Conservation (phyloP, 2,888 invertebrate genomes). For the Agriopis marginaria region DNA sequence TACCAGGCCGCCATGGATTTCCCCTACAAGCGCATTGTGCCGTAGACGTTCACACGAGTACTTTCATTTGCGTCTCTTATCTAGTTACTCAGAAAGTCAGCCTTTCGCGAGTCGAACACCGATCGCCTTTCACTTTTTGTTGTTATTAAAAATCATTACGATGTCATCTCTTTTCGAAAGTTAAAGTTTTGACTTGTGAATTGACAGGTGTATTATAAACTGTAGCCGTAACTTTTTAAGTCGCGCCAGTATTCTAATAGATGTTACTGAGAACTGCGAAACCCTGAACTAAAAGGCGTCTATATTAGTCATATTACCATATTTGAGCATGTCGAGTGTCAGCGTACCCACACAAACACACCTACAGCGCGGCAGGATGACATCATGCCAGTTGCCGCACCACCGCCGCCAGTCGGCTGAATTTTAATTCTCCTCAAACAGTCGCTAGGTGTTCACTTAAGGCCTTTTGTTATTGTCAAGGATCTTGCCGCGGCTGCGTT, state of each 20-base stretch:
- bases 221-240: not conserved
- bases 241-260: slow-evolving; percentile 48
- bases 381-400: slow-evolving; percentile 69
- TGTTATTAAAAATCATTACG: slow-evolving; percentile 76
- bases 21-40: slow-evolving; percentile 66
- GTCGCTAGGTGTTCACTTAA: slow-evolving; percentile 54
- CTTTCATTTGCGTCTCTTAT: slow-evolving; percentile 78
- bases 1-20: slow-evolving; percentile 58
- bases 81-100: slow-evolving; percentile 79
- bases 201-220: slow-evolving; percentile 28
- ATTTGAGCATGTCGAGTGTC: slow-evolving; percentile 67
- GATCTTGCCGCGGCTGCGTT: slow-evolving; percentile 49
- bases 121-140: slow-evolving; percentile 82
- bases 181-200: slow-evolving; percentile 53
- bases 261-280: slow-evolving; percentile 58
- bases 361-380: slow-evolving; percentile 66
- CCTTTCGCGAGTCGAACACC: slow-evolving; percentile 50
- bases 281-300: slow-evolving; percentile 70
- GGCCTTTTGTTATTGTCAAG: slow-evolving; percentile 56
- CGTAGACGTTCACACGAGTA: slow-evolving; percentile 70
- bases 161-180: slow-evolving; percentile 67
- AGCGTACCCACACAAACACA: slow-evolving; percentile 68
- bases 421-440: slow-evolving; percentile 73
- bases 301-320: slow-evolving; percentile 79
- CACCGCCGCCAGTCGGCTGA: slow-evolving; percentile 55